Evolutionary conservation across 2,797 vertebrate genomes (phyloP).

Genomic region (Melopsittacus undulatus): DNA sequence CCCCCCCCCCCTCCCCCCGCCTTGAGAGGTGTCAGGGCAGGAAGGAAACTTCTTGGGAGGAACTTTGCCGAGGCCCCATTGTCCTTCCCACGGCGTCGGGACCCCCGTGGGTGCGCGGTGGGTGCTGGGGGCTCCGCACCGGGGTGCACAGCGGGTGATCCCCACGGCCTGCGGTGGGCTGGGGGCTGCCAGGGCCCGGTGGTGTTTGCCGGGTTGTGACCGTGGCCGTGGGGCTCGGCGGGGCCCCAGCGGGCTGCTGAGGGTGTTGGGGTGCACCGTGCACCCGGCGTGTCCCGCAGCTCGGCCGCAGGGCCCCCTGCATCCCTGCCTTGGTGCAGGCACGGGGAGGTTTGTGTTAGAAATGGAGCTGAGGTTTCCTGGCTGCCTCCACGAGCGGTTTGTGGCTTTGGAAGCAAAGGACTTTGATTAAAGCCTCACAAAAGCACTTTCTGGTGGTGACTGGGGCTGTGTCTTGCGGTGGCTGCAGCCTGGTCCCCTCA

Average conservation of each 20-base stretch:
- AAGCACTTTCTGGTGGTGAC: neutral
- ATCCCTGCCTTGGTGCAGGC: neutral
- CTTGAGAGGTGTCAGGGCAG: neutral
- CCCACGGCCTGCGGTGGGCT: accelerated
- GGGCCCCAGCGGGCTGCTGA: neutral
- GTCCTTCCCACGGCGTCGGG: neutral
- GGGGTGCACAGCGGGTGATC: neutral
- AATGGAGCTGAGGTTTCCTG: neutral
- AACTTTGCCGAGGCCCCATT: neutral
- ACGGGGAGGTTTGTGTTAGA: neutral
- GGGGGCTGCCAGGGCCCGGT: neutral
- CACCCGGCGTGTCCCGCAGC: neutral
- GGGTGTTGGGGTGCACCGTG: accelerated
- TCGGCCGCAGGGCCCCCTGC: accelerated
- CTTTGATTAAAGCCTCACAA: neutral
- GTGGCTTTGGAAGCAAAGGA: neutral
- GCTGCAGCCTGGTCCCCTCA: neutral
- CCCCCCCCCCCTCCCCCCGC: too few relatives aligned
- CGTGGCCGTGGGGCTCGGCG: neutral
- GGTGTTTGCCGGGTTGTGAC: accelerated
- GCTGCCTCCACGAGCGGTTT: neutral
- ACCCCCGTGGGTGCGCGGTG: neutral
- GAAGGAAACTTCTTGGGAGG: neutral
- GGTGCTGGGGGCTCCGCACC: neutral
- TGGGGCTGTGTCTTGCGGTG: neutral